phyloP scores from a whole-genome alignment of 2,888 invertebrate species.

The Saturnia japonica region DNA sequence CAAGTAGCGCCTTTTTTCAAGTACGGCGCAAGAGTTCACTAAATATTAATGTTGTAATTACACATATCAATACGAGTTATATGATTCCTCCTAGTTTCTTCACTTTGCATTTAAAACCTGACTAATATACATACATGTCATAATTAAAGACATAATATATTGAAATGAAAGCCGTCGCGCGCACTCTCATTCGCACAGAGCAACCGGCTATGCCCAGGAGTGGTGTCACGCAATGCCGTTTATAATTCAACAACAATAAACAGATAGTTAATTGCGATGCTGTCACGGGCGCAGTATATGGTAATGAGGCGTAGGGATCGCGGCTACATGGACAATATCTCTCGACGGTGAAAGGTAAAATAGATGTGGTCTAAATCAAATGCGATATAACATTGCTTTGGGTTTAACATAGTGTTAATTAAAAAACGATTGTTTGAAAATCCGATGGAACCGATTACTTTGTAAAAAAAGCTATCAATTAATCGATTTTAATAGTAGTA shows the following conservation, averaged over 20 bases:
- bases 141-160: slow-evolving; percentile 41
- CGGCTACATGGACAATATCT: slow-evolving; percentile 79
- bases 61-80: background rate
- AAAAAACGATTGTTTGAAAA: too few species aligned
- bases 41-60: background rate
- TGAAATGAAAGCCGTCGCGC: slow-evolving; percentile 41
- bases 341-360: slow-evolving; percentile 79
- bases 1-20: background rate
- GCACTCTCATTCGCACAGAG: slow-evolving; percentile 28
- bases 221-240: slow-evolving; percentile 70
- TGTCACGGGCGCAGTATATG: slow-evolving; percentile 81
- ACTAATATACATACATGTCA: slow-evolving; percentile 16
- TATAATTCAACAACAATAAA: slow-evolving; percentile 81
- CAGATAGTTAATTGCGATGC: slow-evolving; percentile 81
- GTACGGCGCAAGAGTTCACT: background rate
- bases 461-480: too few species aligned
- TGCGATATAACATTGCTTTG: background rate
- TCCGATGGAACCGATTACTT: too few species aligned
- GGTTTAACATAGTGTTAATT: background rate
- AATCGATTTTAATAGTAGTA: too few species aligned
- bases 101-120: slow-evolving; percentile 7
- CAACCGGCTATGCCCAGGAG: slow-evolving; percentile 36
- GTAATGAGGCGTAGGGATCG: slow-evolving; percentile 80
- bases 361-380: slow-evolving; percentile 44
- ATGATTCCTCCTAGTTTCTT: background rate